Evolutionary conservation across 2,888 invertebrate genomes (phyloP).

Genomic region (Acrobasis suavella): DNA sequence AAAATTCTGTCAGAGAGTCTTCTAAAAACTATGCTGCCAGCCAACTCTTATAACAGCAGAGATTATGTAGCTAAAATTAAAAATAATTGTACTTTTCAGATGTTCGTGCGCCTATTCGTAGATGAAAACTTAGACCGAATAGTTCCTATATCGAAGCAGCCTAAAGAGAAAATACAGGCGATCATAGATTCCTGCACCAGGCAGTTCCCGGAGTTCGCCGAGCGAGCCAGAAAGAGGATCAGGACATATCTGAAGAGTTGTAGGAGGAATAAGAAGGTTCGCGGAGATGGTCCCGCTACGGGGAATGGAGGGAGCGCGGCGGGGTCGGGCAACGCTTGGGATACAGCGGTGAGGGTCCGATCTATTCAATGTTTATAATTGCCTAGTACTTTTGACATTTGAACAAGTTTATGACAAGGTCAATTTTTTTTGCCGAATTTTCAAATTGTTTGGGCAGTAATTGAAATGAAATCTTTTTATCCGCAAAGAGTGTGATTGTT

Average conservation of each 20-base stretch:
- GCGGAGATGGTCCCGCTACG: conserved; percentile 85
- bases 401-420: too few relatives aligned
- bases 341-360: conserved; percentile 89
- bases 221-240: conserved; percentile 96
- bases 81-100: conserved; percentile 82
- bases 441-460: too few relatives aligned
- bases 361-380: conserved; percentile 46
- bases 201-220: conserved; percentile 98
- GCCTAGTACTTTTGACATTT: conserved; percentile 29
- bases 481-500: too few relatives aligned
- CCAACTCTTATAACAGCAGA: too few relatives aligned
- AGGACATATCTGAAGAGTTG: conserved; percentile 98
- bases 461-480: too few relatives aligned
- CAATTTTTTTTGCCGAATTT: too few relatives aligned
- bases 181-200: conserved; percentile 98
- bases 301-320: conserved; percentile 64
- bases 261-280: conserved; percentile 94
- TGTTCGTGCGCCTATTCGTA: conserved; percentile 98
- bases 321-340: conserved; percentile 87
- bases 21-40: too few relatives aligned
- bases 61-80: too few relatives aligned
- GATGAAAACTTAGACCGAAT: conserved; percentile 98
- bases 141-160: conserved; percentile 98
- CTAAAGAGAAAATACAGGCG: conserved; percentile 98
- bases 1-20: too few relatives aligned